Evolutionary conservation across 2,888 invertebrate species (phyloP), one percentile per base, ranked within the genome.

Genomic region (Leptura quadrifasciata): DNA sequence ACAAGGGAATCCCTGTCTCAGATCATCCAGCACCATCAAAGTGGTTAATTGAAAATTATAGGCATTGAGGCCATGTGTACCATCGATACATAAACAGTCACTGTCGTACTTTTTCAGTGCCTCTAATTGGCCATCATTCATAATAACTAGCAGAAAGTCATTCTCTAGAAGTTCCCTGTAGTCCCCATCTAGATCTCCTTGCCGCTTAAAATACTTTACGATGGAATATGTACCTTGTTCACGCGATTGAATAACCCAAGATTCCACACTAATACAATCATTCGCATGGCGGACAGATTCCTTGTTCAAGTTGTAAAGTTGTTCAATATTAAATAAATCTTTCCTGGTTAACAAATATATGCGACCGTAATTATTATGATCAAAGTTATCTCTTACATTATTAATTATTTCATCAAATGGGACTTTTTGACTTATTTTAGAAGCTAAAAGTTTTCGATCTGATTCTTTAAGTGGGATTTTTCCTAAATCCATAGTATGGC

Each of bases 101-200:
- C 54, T 58, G 6, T 77, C 75, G 71, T 70, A 81, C 68, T 80
- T 81, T 68, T 77, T 67, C 2, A 83, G 75, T 12, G 80, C 61
- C 21, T 81, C 76, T 20, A 31, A 39, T 74, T 82, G 82, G 8
- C 52, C 79, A 55, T 76, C 67, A 71, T 72, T 83, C 79, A 82
- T 81, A 3, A 82, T 79, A n/a, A 82, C 73, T 18, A 86, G 72
- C 4, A 85, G 39, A 76, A 84, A 85, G 76, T 85, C 85, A 24
- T 84, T 72, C 17, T 55, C 20, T 61, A 77, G 79, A 17, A 85
- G 60, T 54, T 63, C 57, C 2, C 2, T 2, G 12, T 47, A 12
- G n/a, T 47, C 12, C 12, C 6, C 39, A 8, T 31, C 27, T 31
- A 31, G n/a, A 35, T 74, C 70, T 18, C 74, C 70, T 27, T 70